Percentiles rank a stretch among this genome's conserved stretches.
These are phyloP conservation scores for Pararge aegeria DNA, from an alignment of 1,140 invertebrate genomes.

Conservation along the genomic window DNA sequence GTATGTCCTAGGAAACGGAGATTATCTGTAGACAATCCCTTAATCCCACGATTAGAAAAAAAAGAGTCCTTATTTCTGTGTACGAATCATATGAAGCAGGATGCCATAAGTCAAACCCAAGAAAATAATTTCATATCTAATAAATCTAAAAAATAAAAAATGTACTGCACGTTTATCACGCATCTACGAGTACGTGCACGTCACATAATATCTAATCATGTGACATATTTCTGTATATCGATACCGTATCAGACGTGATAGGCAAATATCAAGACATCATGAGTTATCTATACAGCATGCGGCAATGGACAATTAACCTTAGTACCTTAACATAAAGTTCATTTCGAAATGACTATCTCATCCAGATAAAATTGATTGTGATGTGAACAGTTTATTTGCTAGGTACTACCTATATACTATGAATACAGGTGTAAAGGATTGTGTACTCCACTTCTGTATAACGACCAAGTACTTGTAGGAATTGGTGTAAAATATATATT, in stretches of 20 bases:
- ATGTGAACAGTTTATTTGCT: not conserved
- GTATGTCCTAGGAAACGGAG: too few species aligned
- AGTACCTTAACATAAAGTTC: not conserved
- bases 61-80: too few species aligned
- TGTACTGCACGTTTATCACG: not conserved
- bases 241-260: conserved; percentile 5
- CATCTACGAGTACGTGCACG: not conserved
- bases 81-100: too few species aligned
- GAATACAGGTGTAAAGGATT: not conserved
- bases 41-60: too few species aligned
- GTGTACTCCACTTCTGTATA: not conserved
- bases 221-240: conserved; percentile 1
- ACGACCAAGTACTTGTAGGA: too few species aligned
- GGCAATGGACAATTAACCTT: not conserved
- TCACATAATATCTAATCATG: not conserved
- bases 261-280: conserved; percentile 8
- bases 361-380: not conserved
- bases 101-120: too few species aligned
- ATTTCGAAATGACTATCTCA: not conserved
- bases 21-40: too few species aligned
- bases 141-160: too few species aligned
- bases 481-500: too few species aligned
- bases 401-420: not conserved
- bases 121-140: too few species aligned
- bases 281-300: not conserved